phyloP scores from a whole-genome alignment of 2,797 vertebrate species.

The Rhinatrema bivittatum region DNA sequence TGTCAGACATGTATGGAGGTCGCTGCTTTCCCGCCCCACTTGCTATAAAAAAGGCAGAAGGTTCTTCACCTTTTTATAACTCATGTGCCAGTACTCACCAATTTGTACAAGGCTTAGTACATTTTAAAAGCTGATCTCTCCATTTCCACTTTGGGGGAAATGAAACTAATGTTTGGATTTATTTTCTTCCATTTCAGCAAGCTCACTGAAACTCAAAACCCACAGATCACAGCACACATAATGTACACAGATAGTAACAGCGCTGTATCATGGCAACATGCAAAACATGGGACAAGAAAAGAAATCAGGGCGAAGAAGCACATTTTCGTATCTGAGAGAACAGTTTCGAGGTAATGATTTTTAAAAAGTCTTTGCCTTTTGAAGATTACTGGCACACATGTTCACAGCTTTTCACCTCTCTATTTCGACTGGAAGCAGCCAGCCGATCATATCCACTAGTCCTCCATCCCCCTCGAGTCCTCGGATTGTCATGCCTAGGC shows the following conservation, averaged over 20 bases:
- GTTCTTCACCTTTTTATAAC: conserved; percentile 63
- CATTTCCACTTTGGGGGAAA: conserved; percentile 72
- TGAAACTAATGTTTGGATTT: conserved; percentile 61
- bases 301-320: conserved; percentile 82
- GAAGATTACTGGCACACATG: conserved; percentile 99
- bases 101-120: conserved; percentile 83
- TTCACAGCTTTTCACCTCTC: conserved; percentile 89
- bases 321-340: conserved; percentile 78
- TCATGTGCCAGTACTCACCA: conserved; percentile 98
- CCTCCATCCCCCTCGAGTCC: conserved; percentile 98
- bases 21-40: conserved; percentile 76
- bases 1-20: conserved; percentile 71
- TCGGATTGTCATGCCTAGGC: conserved; percentile 99
- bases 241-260: conserved; percentile 54
- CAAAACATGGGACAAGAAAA: conserved; percentile 83
- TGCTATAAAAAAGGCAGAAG: conserved; percentile 73
- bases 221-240: conserved; percentile 67
- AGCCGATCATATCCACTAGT: conserved; percentile 96
- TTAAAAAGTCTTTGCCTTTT: conserved; percentile 86
- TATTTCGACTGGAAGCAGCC: conserved; percentile 98
- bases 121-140: conserved; percentile 91
- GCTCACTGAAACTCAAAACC: conserved; percentile 71
- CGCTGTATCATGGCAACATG: conserved; percentile 86
- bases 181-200: conserved; percentile 69
- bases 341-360: conserved; percentile 64